These are phyloP conservation scores for Sepioteuthis lessoniana DNA, from an alignment of 2,888 invertebrate genomes.

Conservation along the genomic window DNA sequence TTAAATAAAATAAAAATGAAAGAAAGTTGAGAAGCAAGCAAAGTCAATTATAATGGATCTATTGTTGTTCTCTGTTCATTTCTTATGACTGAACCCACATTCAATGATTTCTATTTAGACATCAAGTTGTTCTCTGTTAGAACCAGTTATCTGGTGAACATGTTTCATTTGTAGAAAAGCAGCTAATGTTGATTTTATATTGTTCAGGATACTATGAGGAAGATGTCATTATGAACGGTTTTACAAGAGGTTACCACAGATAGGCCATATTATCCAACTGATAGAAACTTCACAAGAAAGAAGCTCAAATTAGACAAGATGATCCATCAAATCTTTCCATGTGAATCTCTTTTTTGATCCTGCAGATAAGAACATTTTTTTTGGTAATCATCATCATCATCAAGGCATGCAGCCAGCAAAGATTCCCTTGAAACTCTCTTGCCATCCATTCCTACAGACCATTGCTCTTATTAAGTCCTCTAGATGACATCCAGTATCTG, in stretches of 20 bases:
- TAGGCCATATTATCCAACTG: background rate
- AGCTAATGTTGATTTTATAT: background rate
- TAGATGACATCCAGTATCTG: no score
- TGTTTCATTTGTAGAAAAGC: background rate
- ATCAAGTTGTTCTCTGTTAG: background rate
- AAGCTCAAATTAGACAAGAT: background rate
- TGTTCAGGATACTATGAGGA: background rate
- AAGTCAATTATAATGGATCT: background rate
- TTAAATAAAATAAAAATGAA: background rate
- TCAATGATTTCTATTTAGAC: background rate
- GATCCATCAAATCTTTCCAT: background rate
- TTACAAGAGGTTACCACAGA: background rate
- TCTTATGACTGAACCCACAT: background rate
- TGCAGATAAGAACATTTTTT: no score
- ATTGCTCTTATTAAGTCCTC: no score
- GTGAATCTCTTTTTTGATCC: no score
- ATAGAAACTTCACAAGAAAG: background rate
- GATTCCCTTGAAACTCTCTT: no score
- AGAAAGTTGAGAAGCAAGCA: background rate
- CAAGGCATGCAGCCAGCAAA: no score
- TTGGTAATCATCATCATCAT: no score
- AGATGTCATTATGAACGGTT: background rate
- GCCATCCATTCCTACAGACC: no score
- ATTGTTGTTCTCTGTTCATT: background rate
- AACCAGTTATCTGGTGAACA: constrained; percentile 4